Conservation (phyloP, 2,113 vertebrate species). For the Callipepla squamata region DNA sequence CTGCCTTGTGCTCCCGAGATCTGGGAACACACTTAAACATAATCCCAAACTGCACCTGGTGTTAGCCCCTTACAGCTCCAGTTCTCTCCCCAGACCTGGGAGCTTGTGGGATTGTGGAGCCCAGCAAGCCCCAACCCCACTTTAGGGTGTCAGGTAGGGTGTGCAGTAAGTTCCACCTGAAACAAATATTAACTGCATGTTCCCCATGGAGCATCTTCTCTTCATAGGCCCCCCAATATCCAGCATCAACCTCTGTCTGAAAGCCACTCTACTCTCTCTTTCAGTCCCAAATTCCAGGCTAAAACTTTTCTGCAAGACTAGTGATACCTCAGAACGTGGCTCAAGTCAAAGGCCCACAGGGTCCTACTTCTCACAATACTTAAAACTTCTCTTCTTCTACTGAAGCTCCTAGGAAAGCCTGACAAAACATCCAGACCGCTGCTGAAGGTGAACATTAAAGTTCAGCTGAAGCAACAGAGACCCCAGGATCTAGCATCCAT, state of each 20-base stretch:
- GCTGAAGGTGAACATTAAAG: neutral
- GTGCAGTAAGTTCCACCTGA: neutral
- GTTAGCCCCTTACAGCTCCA: too few relatives aligned
- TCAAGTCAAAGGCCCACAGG: neutral
- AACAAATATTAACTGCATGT: neutral
- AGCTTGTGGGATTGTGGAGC: too few relatives aligned
- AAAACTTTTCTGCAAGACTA: neutral
- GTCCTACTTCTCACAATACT: neutral
- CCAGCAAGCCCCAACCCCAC: too few relatives aligned
- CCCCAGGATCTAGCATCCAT: neutral
- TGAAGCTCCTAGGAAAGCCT: neutral
- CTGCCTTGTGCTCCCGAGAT: too few relatives aligned
- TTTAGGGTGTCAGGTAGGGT: neutral
- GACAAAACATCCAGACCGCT: neutral
- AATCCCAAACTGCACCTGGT: too few relatives aligned
- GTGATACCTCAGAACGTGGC: neutral
- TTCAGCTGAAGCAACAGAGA: neutral
- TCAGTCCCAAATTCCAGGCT: neutral
- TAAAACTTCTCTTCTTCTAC: neutral
- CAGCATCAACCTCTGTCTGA: neutral
- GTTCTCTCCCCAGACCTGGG: too few relatives aligned
- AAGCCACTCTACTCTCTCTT: neutral
- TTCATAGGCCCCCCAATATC: neutral
- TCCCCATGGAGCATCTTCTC: neutral
- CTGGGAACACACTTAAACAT: too few relatives aligned